Base-by-base conservation (phyloP, 2,888 invertebrate species). In the Frankliniella fusca region DNA sequence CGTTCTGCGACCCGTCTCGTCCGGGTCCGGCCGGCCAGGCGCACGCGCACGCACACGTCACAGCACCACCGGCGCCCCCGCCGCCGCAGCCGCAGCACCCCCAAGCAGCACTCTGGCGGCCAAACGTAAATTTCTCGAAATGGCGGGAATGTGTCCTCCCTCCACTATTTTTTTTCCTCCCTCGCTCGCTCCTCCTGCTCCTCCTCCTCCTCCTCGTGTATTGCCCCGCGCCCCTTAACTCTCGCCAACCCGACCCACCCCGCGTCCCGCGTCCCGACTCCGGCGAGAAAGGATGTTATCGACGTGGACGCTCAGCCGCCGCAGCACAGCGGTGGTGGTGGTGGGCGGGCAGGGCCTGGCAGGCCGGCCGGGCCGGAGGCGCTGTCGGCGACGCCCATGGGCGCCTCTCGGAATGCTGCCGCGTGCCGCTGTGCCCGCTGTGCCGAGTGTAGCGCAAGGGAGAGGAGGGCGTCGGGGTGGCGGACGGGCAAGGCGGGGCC, bases 101-200 rank as follows among this genome's bases (percentile, higher is more conserved):
- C 54, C 54, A 54, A 20, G 23, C 70, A 70, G 70, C 70, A 76
- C 70, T 76, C 70, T 76, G 27, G 70, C 27, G 70, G 70, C 70
- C 70, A 76, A 76, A 76, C 70, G 70, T 76, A 76, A 76, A 76
- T 76, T 76, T 76, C 70, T 76, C 27, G 70, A 76, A 76, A 76
- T 27, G 70, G 70, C 27, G 70, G 23, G 70, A 76, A 76, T 76
- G 70, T 76, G 70, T 76, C 70, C 70, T 76, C 70, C 70, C 70
- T 23, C 70, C 27, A 27, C 27, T 76, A 27, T 76, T 23, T 23
- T 23, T n/a, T 23, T 70, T 3, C 23, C 23, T n/a, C 23, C 23
- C 70, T 0, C 23, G 18, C 50, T 50, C 50, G 9, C 50, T 54
- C 54, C 20, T 20, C 7, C 54, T 54, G 20, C 18, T 15, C 54